Evolutionary conservation across 1,140 invertebrate species (phyloP).

Genomic region (roundworm (Caenorhabditis elegans)): DNA sequence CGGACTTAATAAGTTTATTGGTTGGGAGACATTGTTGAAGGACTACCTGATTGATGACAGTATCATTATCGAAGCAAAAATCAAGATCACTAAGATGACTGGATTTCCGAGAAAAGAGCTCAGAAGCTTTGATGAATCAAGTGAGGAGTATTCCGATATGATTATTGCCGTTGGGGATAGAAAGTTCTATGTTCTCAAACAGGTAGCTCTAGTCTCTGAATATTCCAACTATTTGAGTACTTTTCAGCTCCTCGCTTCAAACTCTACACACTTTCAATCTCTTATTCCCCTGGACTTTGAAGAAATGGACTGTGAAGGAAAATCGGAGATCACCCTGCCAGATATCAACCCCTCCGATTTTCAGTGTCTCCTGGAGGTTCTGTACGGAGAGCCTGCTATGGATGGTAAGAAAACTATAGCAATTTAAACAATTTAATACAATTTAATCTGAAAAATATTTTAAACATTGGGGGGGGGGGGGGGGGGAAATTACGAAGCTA

Average conservation of each 20-base stretch:
- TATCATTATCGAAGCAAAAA: neutral
- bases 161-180: neutral
- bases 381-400: neutral
- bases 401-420: neutral
- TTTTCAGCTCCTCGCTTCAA: neutral
- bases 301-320: neutral
- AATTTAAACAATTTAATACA: too few relatives aligned
- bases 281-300: neutral
- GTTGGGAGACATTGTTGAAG: neutral
- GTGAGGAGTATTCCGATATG: neutral
- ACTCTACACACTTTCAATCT: neutral
- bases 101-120: neutral
- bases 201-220: neutral
- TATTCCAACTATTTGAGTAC: neutral
- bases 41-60: neutral
- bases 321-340: neutral
- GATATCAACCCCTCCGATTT: neutral
- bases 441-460: too few relatives aligned
- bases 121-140: neutral
- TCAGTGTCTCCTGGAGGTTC: neutral
- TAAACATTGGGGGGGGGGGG: too few relatives aligned
- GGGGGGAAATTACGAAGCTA: too few relatives aligned
- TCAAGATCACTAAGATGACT: neutral
- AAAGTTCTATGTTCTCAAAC: neutral
- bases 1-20: too few relatives aligned